These are phyloP conservation scores for Cristatella mucedo DNA, from an alignment of 2,888 invertebrate species.

Conservation along the genomic window DNA sequence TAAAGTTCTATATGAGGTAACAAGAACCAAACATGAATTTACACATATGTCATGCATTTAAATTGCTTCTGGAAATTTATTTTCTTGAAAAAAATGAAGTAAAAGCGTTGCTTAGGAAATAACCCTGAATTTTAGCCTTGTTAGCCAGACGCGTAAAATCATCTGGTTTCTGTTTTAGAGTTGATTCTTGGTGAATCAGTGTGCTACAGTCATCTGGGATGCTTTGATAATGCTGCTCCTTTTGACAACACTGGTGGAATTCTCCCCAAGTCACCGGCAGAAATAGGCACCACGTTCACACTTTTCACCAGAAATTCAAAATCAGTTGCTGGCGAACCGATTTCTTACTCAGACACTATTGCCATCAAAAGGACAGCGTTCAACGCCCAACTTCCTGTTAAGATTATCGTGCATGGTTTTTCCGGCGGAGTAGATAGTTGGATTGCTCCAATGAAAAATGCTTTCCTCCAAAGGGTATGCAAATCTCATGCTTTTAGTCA, in stretches of 20 bases:
- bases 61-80: no score
- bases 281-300: slow-evolving; percentile 60
- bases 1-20: no score
- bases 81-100: no score
- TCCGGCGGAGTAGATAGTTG: slow-evolving; percentile 78
- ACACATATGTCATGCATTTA: no score
- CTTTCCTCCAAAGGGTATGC: slow-evolving; percentile 68
- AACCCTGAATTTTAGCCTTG: no score
- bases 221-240: slow-evolving; percentile 21
- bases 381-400: no score
- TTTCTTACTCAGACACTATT: slow-evolving; percentile 53
- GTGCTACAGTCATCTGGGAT: slow-evolving; percentile 20
- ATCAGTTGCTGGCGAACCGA: slow-evolving; percentile 29
- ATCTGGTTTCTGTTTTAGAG: no score
- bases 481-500: no score
- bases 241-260: slow-evolving; percentile 18
- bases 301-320: slow-evolving; percentile 46
- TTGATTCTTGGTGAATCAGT: no score
- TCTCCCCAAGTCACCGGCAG: slow-evolving; percentile 20
- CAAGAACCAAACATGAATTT: no score
- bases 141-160: no score
- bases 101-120: no score
- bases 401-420: slow-evolving; percentile 85
- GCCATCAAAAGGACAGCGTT: slow-evolving; percentile 53
- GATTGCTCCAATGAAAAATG: slow-evolving; percentile 81